A percentile compares a stretch with the other conserved stretches of the same genome.
These are phyloP conservation scores for Acanthacorydalis orientalis DNA, from an alignment of 2,888 invertebrate genomes.

Conservation along the genomic window DNA sequence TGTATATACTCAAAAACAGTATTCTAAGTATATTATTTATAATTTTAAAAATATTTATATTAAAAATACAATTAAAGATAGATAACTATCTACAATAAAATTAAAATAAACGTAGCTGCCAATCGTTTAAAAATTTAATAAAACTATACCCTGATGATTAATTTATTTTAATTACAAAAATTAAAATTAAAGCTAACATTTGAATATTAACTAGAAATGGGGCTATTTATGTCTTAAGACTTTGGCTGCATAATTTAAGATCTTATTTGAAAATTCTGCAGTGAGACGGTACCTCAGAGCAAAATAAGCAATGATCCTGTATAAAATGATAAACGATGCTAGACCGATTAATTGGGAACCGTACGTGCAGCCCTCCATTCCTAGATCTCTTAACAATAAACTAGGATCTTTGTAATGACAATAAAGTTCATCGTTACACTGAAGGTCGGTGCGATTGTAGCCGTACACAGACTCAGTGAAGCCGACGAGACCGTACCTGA, in stretches of 20 bases:
- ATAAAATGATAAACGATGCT: constrained; percentile 34
- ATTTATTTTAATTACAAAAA: no score
- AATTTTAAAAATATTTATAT: no score
- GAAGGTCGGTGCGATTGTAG: constrained; percentile 3
- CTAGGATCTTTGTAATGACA: constrained; percentile 8
- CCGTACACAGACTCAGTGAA: constrained; percentile 7
- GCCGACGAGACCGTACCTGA: constrained; percentile 52
- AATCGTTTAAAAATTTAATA: no score
- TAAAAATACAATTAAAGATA: no score
- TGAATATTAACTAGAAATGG: no score
- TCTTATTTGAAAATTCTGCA: constrained; percentile 34
- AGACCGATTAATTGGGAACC: constrained; percentile 38
- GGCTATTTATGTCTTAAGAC: constrained; percentile 31
- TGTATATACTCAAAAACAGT: no score
- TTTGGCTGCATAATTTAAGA: constrained; percentile 35
- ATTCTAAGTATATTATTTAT: no score
- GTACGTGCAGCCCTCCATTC: constrained; percentile 17
- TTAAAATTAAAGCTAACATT: no score
- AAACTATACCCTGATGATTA: no score
- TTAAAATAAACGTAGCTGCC: no score
- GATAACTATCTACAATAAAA: no score
- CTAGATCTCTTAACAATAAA: constrained; percentile 7
- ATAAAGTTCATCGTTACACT: constrained; percentile 7
- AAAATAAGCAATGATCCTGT: constrained; percentile 34
- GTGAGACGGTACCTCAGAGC: constrained; percentile 39